phyloP scores from a whole-genome alignment of 2,113 vertebrate genomes.

The Dipodomys spectabilis region DNA sequence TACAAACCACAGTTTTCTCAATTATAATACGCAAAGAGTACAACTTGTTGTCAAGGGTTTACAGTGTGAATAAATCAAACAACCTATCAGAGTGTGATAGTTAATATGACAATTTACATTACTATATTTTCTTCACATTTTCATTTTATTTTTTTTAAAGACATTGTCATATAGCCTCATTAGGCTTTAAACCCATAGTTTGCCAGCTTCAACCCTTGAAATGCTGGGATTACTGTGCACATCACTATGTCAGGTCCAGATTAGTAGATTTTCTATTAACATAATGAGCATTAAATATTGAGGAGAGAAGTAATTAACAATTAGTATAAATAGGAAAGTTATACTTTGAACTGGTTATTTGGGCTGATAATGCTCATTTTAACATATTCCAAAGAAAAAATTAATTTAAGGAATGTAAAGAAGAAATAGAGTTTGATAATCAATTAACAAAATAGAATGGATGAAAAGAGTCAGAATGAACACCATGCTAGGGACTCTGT shows the following conservation, averaged over 20 bases:
- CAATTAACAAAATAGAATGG: background rate
- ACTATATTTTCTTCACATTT: background rate
- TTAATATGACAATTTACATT: background rate
- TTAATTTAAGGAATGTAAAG: background rate
- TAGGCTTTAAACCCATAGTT: background rate
- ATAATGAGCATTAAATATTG: background rate
- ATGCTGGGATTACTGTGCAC: background rate
- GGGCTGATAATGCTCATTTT: background rate
- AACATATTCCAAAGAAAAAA: background rate
- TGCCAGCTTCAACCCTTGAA: too few relatives aligned
- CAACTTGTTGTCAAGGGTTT: background rate
- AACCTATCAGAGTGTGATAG: background rate
- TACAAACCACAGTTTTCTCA: background rate
- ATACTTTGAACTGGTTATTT: background rate
- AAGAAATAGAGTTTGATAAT: background rate
- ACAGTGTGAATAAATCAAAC: background rate
- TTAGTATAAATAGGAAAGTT: background rate
- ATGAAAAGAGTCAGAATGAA: background rate
- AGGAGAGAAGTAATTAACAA: background rate
- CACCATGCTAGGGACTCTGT: rapidly evolving
- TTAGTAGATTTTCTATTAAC: background rate
- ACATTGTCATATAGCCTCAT: background rate
- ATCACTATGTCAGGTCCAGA: background rate
- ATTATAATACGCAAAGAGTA: background rate
- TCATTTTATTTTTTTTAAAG: too few relatives aligned